phyloP scores from a whole-genome alignment of 2,888 invertebrate genomes.

The Amblyjoppa fuscipennis region DNA sequence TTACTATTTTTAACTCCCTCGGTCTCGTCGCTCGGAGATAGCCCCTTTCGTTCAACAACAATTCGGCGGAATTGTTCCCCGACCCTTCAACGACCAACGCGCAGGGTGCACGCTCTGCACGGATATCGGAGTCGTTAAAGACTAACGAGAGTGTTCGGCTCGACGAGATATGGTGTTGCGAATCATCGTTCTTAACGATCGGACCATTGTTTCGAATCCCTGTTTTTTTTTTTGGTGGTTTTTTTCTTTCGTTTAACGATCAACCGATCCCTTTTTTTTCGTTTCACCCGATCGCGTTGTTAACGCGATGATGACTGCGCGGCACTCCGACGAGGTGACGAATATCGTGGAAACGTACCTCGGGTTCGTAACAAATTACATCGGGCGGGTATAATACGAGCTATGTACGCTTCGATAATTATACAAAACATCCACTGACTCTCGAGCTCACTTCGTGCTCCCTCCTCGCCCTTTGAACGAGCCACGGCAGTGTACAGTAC shows the following conservation, averaged over 20 bases:
- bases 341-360: background rate
- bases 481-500: background rate
- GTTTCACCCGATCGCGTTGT: background rate
- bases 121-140: constrained; percentile 43
- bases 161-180: constrained; percentile 15
- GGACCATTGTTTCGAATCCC: constrained; percentile 33
- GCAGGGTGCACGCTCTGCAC: background rate
- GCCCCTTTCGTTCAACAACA: background rate
- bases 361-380: constrained; percentile 41
- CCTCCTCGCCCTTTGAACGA: background rate
- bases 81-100: constrained; percentile 31
- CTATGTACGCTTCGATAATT: constrained; percentile 42
- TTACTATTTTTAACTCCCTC: constrained; percentile 12
- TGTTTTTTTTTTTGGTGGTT: constrained; percentile 18
- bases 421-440: constrained; percentile 47
- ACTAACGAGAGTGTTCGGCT: constrained; percentile 43
- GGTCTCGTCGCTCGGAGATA: background rate
- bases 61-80: constrained; percentile 27
- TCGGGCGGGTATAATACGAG: constrained; percentile 29
- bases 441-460: background rate
- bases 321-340: background rate
- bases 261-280: background rate
- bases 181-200: constrained; percentile 51
- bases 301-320: background rate
- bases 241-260: constrained; percentile 15